These are phyloP conservation scores for Lordiphosa collinella DNA, from an alignment of 1,140 invertebrate genomes.

Conservation along the genomic window DNA sequence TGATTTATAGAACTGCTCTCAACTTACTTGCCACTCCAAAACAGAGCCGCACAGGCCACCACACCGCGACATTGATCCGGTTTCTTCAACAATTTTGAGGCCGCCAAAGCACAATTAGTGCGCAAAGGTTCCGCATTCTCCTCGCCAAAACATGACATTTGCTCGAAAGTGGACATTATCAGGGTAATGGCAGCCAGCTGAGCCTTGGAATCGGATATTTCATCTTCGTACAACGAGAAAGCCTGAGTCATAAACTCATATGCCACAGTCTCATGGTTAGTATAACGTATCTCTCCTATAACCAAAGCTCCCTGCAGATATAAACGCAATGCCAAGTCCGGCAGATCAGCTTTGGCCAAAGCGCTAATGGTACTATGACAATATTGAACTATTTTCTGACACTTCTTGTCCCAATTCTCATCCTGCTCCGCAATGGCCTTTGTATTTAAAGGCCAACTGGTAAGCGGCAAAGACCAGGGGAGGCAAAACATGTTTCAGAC, in stretches of 20 bases:
- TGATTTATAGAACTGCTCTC: neutral
- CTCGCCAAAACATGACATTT: conserved; percentile 95
- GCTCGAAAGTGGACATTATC: conserved; percentile 97
- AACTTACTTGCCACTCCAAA: conserved; percentile 93
- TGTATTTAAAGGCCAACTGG: conserved; percentile 92
- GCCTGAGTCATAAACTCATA: conserved; percentile 99
- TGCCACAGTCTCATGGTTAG: conserved; percentile 96
- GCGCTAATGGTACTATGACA: conserved; percentile 96
- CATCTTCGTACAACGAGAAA: conserved; percentile 98
- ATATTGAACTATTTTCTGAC: conserved; percentile 98
- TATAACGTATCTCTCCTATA: conserved; percentile 94
- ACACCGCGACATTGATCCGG: conserved; percentile 97
- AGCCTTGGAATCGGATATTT: conserved; percentile 98
- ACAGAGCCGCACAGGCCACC: conserved; percentile 94
- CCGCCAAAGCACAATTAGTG: conserved; percentile 95
- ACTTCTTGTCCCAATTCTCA: conserved; percentile 99
- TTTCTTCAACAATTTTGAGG: conserved; percentile 97
- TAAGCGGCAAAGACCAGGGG: conserved; percentile 98
- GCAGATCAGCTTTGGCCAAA: conserved; percentile 95
- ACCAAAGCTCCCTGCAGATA: conserved; percentile 97
- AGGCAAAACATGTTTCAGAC: conserved; percentile 96
- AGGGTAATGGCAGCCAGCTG: conserved; percentile 97
- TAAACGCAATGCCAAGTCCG: conserved; percentile 94
- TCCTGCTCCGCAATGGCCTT: conserved; percentile 89
- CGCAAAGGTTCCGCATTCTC: conserved; percentile 98